Evolutionary conservation across 2,797 vertebrate species (phyloP).

Genomic region (Leptodactylus fallax): DNA sequence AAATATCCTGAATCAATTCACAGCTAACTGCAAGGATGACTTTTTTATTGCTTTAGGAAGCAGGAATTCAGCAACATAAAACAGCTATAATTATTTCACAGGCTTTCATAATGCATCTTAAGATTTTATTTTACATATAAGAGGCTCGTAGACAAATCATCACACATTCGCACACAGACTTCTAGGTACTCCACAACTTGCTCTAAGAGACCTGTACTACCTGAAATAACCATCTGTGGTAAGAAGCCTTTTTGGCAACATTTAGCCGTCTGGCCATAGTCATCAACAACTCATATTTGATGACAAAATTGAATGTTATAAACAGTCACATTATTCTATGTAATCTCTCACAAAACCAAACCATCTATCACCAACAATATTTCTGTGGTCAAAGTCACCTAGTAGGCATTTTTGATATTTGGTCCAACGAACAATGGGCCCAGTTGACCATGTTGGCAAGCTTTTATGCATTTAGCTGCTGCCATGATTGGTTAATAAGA

Average conservation of each 20-base stretch:
- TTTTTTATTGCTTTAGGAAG: slow-evolving; percentile 70
- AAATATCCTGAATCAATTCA: slow-evolving; percentile 63
- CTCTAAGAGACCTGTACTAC: not conserved
- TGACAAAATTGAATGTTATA: not conserved
- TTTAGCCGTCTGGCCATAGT: not conserved
- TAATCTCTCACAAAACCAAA: no score
- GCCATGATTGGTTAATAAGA: not conserved
- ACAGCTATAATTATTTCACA: slow-evolving; percentile 54
- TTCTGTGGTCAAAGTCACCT: not conserved
- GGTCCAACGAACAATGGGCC: not conserved
- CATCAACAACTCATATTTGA: not conserved
- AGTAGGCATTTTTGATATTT: not conserved
- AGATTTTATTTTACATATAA: slow-evolving; percentile 45
- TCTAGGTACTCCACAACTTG: not conserved
- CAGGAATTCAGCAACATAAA: slow-evolving; percentile 67
- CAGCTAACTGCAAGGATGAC: slow-evolving; percentile 70
- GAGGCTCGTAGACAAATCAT: not conserved
- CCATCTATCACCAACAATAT: not conserved
- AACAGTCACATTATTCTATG: not conserved
- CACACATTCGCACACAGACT: not conserved
- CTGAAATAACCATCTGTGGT: not conserved
- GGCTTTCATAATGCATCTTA: slow-evolving; percentile 21
- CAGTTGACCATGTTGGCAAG: not conserved
- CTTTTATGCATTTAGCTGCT: not conserved
- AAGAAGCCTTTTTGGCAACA: not conserved